Evolutionary conservation across 1,140 invertebrate species (phyloP).

Genomic region (Bombus affinis): DNA sequence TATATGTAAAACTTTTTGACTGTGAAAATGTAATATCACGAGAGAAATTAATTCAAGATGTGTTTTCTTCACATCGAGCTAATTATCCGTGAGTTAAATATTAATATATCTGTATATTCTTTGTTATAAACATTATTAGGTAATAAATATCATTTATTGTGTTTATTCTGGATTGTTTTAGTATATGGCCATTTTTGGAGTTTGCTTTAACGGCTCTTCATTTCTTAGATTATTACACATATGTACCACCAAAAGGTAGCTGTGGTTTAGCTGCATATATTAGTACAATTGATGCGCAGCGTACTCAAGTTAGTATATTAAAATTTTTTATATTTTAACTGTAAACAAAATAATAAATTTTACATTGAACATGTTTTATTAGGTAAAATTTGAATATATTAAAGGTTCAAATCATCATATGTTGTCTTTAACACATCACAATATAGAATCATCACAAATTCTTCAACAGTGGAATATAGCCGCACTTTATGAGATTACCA

Average conservation of each 20-base stretch:
- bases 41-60: slow-evolving; percentile 77
- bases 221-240: slow-evolving; percentile 81
- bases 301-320: slow-evolving; percentile 72
- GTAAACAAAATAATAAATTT: slow-evolving; percentile 2
- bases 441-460: slow-evolving; percentile 69
- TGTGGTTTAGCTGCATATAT: slow-evolving; percentile 78
- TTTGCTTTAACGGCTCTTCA: slow-evolving; percentile 80
- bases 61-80: slow-evolving; percentile 80
- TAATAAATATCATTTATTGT: slow-evolving; percentile 27
- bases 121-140: slow-evolving; percentile 34
- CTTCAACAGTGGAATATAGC: slow-evolving; percentile 79
- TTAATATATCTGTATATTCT: slow-evolving; percentile 20
- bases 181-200: slow-evolving; percentile 79
- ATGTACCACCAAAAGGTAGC: slow-evolving; percentile 81
- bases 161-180: slow-evolving; percentile 52
- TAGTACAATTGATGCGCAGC: slow-evolving; percentile 69
- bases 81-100: slow-evolving; percentile 80
- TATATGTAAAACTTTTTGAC: slow-evolving; percentile 80
- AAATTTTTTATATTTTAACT: neutral
- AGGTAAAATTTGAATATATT: slow-evolving; percentile 79
- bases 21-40: slow-evolving; percentile 77
- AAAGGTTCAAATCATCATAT: slow-evolving; percentile 72
- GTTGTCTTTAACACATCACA: slow-evolving; percentile 71
- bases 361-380: slow-evolving; percentile 22
- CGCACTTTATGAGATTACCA: slow-evolving; percentile 72